A percentile compares a stretch with the other conserved stretches of the same genome.
Evolutionary conservation across 2,113 vertebrate species (phyloP).

Genomic region (Phylloscopus trochilus): DNA sequence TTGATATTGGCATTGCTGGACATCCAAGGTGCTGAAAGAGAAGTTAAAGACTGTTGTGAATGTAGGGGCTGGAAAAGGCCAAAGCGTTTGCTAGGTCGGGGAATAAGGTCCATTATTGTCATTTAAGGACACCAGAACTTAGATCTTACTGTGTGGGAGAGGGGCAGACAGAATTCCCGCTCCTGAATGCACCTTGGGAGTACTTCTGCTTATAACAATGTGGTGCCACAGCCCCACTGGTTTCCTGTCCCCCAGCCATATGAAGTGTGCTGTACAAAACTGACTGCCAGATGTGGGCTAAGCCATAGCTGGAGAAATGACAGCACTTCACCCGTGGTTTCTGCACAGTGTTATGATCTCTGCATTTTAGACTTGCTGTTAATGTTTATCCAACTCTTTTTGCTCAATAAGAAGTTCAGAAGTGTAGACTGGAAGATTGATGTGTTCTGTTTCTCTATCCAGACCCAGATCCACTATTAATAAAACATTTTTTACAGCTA

Average conservation of each 20-base stretch:
- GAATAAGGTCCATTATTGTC: background rate
- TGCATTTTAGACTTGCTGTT: background rate
- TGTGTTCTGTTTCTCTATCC: background rate
- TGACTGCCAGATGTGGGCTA: background rate
- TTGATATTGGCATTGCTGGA: background rate
- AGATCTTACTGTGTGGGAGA: background rate
- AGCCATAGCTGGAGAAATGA: background rate
- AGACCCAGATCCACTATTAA: background rate
- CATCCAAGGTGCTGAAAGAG: background rate
- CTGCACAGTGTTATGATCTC: background rate
- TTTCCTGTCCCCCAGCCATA: background rate
- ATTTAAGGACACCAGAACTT: background rate
- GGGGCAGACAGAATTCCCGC: background rate
- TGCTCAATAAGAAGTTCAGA: background rate
- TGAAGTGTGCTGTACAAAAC: background rate
- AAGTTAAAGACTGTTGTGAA: background rate
- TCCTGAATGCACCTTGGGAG: background rate
- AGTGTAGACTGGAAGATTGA: background rate
- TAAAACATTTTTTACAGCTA: background rate
- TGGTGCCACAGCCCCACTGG: background rate
- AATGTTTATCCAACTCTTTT: background rate
- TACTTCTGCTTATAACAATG: background rate
- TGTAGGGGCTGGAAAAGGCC: background rate
- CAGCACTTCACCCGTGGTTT: accelerated
- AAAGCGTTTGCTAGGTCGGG: background rate